Evolutionary conservation across 2,888 invertebrate species (phyloP).

Genomic region (Bimastos eiseni): DNA sequence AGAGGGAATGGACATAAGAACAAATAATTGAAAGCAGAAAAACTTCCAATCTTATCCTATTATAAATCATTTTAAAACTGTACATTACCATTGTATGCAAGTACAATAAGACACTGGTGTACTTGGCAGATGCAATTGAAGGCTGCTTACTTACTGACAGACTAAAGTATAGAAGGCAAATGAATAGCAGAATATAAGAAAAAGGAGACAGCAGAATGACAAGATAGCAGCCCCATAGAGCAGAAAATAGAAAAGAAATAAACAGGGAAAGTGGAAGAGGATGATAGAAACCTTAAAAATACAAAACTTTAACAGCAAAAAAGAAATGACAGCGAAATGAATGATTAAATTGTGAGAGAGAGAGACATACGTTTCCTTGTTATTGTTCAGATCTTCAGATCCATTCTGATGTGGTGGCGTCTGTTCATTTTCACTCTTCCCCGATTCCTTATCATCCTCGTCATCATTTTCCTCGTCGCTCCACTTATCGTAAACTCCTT

Average conservation of each 20-base stretch:
- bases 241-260: background rate
- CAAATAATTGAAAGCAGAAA: too few relatives aligned
- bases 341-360: background rate
- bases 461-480: background rate
- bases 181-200: background rate
- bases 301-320: background rate
- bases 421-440: background rate
- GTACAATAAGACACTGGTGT: too few relatives aligned
- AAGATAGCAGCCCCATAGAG: background rate
- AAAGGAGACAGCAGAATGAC: background rate
- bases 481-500: background rate
- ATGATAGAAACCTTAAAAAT: background rate
- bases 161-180: background rate
- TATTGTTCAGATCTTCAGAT: background rate
- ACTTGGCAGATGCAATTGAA: too few relatives aligned
- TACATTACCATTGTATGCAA: too few relatives aligned
- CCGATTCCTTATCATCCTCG: background rate
- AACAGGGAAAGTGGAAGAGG: background rate
- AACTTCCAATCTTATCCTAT: too few relatives aligned
- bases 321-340: background rate
- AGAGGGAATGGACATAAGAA: background rate
- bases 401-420: conserved; percentile 1
- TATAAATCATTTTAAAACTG: too few relatives aligned
- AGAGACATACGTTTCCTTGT: conserved; percentile 15
- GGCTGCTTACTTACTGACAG: too few relatives aligned